Evolutionary conservation across 1,140 invertebrate species (phyloP), one percentile per base, ranked within the genome.

Genomic region (Diprion similis): DNA sequence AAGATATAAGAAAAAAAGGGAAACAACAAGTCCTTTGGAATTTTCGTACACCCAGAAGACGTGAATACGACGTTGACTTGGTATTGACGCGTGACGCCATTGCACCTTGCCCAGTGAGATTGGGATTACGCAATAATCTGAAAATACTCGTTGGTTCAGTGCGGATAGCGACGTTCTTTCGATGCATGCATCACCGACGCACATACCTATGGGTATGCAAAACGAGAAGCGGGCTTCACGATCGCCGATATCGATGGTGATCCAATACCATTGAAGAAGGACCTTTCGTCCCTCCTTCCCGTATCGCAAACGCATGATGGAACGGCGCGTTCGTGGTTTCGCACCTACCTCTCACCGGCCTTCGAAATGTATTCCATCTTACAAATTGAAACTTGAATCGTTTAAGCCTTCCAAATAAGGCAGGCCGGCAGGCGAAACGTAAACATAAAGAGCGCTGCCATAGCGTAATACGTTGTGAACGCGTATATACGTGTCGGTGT

Each of bases 261-360:
- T 37, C 24, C 24, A 37, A 37, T 37, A 37, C 24, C 24, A 37
- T 37, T 1, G 6, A 37, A 37, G 24, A 37, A 37, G 24, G 24
- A 37, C 1, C 24, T 37, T 37, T 37, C 24, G 24, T 6, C 24
- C 24, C 24, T 37, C 24, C 24, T 37, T 6, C 24, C 24, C 24
- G 24, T 2, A 37, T 37, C 24, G 24, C 24, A 37, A 37, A 37
- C 24, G 24, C 24, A 37, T 37, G 24, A 37, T 37, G 24, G 24
- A 37, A 37, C 6, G 24, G 24, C 51, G n/a, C 51, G n/a, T 17
- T 59, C 9, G 51, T 9, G n/a, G 51, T 59, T 59, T 59, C 51
- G n/a, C 51, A 59, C n/a, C 51, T 17, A 59, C 51, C 51, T 59
- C n/a, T 59, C 51, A 59, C 51, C 51, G 51, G 51, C 51, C 51